These are phyloP conservation scores for Nettapus auritus DNA, from an alignment of 2,113 vertebrate genomes.

Conservation along the genomic window DNA sequence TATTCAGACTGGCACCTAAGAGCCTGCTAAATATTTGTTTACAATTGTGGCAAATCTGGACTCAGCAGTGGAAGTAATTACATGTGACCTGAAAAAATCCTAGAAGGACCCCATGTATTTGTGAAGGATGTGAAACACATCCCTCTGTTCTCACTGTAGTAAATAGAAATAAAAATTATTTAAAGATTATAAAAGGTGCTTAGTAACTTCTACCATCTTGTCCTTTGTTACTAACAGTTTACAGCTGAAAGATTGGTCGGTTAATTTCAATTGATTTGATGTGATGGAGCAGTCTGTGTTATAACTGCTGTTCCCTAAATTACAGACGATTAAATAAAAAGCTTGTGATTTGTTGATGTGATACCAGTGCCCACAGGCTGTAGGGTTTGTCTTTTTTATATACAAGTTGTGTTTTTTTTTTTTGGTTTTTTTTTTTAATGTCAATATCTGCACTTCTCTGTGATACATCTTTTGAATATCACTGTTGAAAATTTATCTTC, in stretches of 20 bases:
- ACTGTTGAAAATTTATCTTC: background rate
- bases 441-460: background rate
- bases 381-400: background rate
- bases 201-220: conserved; percentile 24
- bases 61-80: background rate
- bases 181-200: background rate
- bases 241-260: conserved; percentile 34
- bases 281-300: conserved; percentile 22
- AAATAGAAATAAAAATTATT: conserved; percentile 19
- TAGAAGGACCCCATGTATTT: background rate
- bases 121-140: background rate
- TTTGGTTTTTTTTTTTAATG: background rate
- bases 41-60: background rate
- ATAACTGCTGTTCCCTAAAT: conserved; percentile 49
- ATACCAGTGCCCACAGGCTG: conserved; percentile 21
- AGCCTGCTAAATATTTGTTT: background rate
- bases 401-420: background rate
- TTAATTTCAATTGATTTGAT: conserved; percentile 50
- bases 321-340: conserved; percentile 48
- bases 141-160: background rate
- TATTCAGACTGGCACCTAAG: background rate
- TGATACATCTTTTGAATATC: background rate
- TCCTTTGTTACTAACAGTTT: conserved; percentile 48
- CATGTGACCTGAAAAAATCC: background rate
- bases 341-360: conserved; percentile 30